These are phyloP conservation scores for Nesidiocoris tenuis DNA, from an alignment of 2,888 invertebrate genomes.

Conservation along the genomic window DNA sequence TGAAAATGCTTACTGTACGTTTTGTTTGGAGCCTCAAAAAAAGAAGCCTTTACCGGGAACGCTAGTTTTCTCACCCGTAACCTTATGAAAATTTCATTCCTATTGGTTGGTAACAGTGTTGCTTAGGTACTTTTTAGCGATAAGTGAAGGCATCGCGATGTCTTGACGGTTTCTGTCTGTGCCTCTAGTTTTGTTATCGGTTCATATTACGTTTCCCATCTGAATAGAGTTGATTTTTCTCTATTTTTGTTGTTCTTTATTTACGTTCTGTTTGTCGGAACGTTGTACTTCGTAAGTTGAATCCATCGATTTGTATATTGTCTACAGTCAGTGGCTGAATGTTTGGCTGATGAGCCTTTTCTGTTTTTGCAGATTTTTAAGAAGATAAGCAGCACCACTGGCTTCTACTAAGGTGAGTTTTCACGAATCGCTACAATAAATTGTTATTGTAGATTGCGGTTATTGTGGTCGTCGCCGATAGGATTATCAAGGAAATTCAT, in stretches of 20 bases:
- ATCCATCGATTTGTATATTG: not conserved
- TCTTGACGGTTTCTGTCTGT: not conserved
- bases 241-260: not conserved
- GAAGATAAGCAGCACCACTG: conserved; percentile 39
- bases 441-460: not conserved
- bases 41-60: too few relatives aligned
- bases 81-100: too few relatives aligned
- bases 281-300: not conserved
- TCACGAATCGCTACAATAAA: conserved; percentile 2
- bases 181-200: not conserved
- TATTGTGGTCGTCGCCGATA: too few relatives aligned
- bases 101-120: not conserved
- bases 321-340: too few relatives aligned
- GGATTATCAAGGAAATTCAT: too few relatives aligned
- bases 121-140: not conserved
- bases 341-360: not conserved
- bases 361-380: conserved; percentile 29
- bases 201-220: not conserved
- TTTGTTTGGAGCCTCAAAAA: too few relatives aligned
- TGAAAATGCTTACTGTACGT: too few relatives aligned
- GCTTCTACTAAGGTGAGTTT: conserved; percentile 27
- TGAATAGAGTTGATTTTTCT: not conserved
- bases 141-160: not conserved
- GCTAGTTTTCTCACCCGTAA: too few relatives aligned
- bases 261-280: not conserved